These are phyloP conservation scores for Ptiloglossa arizonensis DNA, from an alignment of 1,140 invertebrate species.

Conservation along the genomic window DNA sequence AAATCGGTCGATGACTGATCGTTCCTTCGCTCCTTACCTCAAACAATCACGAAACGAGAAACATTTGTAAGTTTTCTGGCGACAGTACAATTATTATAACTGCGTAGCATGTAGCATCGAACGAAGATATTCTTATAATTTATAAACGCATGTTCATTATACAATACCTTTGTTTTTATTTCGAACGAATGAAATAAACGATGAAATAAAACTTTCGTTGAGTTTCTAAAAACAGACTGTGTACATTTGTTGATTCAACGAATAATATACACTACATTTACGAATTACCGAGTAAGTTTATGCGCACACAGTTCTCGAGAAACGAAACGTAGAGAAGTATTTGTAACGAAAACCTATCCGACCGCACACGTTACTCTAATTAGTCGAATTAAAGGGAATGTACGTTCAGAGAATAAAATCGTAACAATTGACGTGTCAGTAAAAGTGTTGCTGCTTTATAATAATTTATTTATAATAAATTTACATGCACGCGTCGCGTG, in stretches of 20 bases:
- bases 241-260: background rate
- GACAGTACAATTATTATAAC: constrained; percentile 13
- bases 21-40: constrained; percentile 45
- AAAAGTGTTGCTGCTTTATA: constrained; percentile 68
- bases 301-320: background rate
- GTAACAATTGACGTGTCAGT: background rate
- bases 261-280: background rate
- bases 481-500: constrained; percentile 69
- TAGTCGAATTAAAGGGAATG: constrained; percentile 10
- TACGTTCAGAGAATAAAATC: background rate
- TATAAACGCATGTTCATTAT: constrained; percentile 6
- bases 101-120: constrained; percentile 6
- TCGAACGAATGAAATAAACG: background rate
- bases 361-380: too few species aligned
- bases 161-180: constrained; percentile 19
- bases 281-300: too few species aligned
- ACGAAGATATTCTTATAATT: constrained; percentile 18
- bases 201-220: background rate
- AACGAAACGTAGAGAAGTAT: background rate
- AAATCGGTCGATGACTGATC: constrained; percentile 26
- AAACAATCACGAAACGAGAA: background rate
- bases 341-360: constrained; percentile 6
- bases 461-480: constrained; percentile 82
- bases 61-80: constrained; percentile 30
- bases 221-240: background rate